phyloP scores from a whole-genome alignment of 2,113 vertebrate genomes.

The Embiotoca jacksoni region DNA sequence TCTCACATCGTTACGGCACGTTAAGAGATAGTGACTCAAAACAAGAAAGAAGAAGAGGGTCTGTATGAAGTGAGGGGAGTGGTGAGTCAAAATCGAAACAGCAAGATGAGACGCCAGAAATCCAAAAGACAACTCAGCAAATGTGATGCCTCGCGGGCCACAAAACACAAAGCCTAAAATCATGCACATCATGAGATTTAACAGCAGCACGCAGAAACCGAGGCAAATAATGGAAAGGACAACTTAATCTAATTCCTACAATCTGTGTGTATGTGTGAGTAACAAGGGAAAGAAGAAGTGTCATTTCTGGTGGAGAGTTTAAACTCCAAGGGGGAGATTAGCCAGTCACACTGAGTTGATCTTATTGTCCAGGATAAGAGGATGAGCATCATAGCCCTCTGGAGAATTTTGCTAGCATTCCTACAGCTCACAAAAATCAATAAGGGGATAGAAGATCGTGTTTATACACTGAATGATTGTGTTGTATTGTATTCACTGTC shows the following conservation, averaged over 20 bases:
- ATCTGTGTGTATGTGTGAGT: constrained; percentile 53
- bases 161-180: constrained; percentile 36
- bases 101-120: constrained; percentile 26
- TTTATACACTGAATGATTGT: constrained; percentile 60
- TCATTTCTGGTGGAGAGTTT: constrained; percentile 65
- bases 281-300: constrained; percentile 57
- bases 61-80: constrained; percentile 1
- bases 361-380: constrained; percentile 80
- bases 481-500: constrained; percentile 45
- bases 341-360: constrained; percentile 75
- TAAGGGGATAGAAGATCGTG: constrained; percentile 51
- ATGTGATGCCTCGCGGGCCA: constrained; percentile 4
- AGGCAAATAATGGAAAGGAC: constrained; percentile 47
- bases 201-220: constrained; percentile 27
- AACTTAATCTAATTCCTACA: constrained; percentile 65
- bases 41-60: constrained; percentile 4
- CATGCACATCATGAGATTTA: constrained; percentile 30
- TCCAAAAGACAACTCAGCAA: constrained; percentile 39
- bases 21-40: constrained; percentile 34
- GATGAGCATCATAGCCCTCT: constrained; percentile 65
- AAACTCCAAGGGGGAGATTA: constrained; percentile 70
- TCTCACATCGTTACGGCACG: constrained; percentile 27
- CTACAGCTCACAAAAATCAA: constrained; percentile 71
- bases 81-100: constrained; percentile 13
- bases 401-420: constrained; percentile 70